phyloP scores from a whole-genome alignment of 2,113 vertebrate genomes.

The Halcyon senegalensis region DNA sequence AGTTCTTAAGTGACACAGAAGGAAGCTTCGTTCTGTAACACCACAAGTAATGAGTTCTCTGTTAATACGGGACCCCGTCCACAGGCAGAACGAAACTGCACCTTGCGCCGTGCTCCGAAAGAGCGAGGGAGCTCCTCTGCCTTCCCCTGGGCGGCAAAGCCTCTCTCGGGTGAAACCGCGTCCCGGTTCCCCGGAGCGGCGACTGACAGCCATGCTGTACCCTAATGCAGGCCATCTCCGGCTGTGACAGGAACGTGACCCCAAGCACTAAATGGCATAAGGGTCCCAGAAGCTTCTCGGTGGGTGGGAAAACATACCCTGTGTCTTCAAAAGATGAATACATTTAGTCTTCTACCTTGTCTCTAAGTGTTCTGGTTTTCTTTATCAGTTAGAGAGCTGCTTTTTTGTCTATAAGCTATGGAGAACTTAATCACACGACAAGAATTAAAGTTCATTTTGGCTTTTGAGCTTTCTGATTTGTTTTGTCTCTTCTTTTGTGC shows the following conservation, averaged over 20 bases:
- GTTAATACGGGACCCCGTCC: neutral
- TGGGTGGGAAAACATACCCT: neutral
- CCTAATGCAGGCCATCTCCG: neutral
- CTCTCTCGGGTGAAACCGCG: neutral
- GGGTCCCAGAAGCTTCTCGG: no score
- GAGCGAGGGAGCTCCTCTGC: neutral
- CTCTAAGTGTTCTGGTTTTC: neutral
- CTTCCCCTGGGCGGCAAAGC: neutral
- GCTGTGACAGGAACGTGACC: neutral
- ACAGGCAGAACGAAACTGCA: neutral
- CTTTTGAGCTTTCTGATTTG: neutral
- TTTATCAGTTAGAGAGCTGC: neutral
- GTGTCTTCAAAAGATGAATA: neutral
- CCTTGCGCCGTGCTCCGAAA: neutral
- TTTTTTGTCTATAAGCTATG: fast-evolving
- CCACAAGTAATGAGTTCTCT: fast-evolving
- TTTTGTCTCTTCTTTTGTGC: neutral
- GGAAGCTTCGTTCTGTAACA: neutral
- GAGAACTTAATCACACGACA: neutral
- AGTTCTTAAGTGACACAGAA: neutral
- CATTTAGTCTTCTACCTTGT: neutral
- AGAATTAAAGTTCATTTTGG: neutral
- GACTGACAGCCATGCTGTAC: neutral
- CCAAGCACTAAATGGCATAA: neutral
- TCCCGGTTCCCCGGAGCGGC: neutral